Percentiles rank a stretch among this genome's conserved stretches.
Evolutionary conservation across 2,888 invertebrate species (phyloP).

Genomic region (Lycaena phlaeas): DNA sequence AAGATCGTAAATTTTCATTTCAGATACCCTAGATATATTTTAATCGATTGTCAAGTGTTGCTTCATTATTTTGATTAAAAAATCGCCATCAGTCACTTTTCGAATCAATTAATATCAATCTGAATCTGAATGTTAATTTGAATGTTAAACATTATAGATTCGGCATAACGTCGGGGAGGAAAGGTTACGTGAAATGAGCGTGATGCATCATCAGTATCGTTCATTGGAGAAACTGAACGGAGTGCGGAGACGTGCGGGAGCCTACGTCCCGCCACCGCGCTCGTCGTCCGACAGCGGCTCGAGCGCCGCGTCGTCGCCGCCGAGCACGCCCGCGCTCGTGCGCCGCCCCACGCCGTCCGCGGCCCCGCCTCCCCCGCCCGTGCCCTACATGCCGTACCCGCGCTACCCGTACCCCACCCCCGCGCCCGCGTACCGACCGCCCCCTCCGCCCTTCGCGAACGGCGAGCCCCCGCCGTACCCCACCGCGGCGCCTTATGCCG

Average conservation of each 20-base stretch:
- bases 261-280: conserved; percentile 35
- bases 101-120: too few species aligned
- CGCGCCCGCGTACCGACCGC: conserved; percentile 53
- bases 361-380: conserved; percentile 24
- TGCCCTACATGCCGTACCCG: conserved; percentile 40
- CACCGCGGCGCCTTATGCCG: conserved; percentile 54
- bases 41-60: too few species aligned
- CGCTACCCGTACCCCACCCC: conserved; percentile 55
- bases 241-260: conserved; percentile 63
- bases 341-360: conserved; percentile 26
- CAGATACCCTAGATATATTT: too few species aligned
- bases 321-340: conserved; percentile 36
- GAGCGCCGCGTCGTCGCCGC: conserved; percentile 53
- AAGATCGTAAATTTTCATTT: too few species aligned
- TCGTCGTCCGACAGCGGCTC: conserved; percentile 62
- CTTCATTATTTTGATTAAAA: too few species aligned
- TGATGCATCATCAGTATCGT: conserved; percentile 68
- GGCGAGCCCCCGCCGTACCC: conserved; percentile 60
- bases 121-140: too few species aligned
- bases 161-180: conserved; percentile 76
- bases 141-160: conserved; percentile 57
- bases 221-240: conserved; percentile 73
- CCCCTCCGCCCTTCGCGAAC: conserved; percentile 59
- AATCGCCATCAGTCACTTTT: too few species aligned
- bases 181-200: conserved; percentile 73